phyloP scores from a whole-genome alignment of 2,888 invertebrate genomes.

The Oscheius myriophilus region DNA sequence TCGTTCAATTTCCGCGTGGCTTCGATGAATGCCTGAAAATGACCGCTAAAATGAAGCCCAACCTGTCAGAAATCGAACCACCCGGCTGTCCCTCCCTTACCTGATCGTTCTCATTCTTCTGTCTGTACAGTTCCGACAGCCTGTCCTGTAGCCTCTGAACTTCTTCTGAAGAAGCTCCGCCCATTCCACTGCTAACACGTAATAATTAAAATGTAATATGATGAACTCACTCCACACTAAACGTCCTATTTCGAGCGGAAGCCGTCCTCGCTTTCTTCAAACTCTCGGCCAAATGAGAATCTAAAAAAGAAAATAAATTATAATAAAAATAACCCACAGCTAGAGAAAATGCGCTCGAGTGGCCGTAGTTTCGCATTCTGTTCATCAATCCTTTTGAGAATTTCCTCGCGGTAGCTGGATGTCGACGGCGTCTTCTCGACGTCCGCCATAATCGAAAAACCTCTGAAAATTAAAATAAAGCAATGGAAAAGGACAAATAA shows the following conservation, averaged over 20 bases:
- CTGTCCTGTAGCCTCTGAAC: slow-evolving; percentile 43
- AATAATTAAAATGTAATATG: neutral
- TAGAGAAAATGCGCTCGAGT: slow-evolving; percentile 21
- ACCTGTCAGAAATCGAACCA: neutral
- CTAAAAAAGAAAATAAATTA: neutral
- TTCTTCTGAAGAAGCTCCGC: slow-evolving; percentile 25
- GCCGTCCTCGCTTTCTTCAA: slow-evolving; percentile 7
- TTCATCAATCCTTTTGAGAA: slow-evolving; percentile 22
- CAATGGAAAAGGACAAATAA: neutral
- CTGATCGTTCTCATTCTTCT: slow-evolving; percentile 63
- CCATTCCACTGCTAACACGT: neutral
- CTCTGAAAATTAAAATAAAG: neutral
- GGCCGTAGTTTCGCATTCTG: slow-evolving; percentile 15
- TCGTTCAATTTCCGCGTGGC: slow-evolving; percentile 31
- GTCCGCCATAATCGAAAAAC: neutral
- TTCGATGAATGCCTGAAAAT: slow-evolving; percentile 39
- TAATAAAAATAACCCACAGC: slow-evolving; percentile 19
- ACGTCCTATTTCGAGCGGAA: neutral
- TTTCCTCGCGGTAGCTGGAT: slow-evolving; percentile 22
- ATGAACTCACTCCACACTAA: slow-evolving; percentile 4
- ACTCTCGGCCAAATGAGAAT: neutral
- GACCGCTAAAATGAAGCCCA: slow-evolving; percentile 10
- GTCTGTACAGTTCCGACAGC: slow-evolving; percentile 51
- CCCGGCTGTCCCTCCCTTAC: neutral
- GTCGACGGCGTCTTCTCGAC: slow-evolving; percentile 11